Evolutionary conservation across 2,888 invertebrate genomes (phyloP), one percentile per base, ranked within the genome.

Genomic region (Anthophora plumipes): DNA sequence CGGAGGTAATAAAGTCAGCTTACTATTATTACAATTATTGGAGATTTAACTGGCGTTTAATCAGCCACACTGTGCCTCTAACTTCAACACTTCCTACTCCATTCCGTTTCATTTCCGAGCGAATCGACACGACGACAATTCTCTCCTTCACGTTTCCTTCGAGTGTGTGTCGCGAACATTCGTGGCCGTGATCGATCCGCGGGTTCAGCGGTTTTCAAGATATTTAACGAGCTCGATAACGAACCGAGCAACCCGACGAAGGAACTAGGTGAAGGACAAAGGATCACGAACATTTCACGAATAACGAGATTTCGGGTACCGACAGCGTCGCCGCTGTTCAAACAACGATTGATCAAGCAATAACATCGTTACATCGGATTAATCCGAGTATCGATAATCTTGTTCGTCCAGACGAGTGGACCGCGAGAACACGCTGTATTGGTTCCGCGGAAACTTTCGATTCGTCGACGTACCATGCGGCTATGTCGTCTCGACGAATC

Each of bases 331-430:
- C 50, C 64, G 76, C 46, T 77, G 77, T 74, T 69, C 80, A 60
- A 81, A 81, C 78, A 86, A 77, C 66, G 83, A 77, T 77, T 61
- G 83, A 80, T 80, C 85, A 85, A 85, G 90, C 88, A 89, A 89
- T 89, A 90, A 89, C 88, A 83, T 85, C 83, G 77, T 84, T 77
- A 84, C 84, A 79, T 83, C 78, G 75, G 63, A 25, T 64, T 80
- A 89, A 88, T 84, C 85, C 79, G 86, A 77, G 80, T 85, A 86
- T 83, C 84, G 83, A 77, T 85, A 89, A 88, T 85, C 83, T 79
- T 70, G 66, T 80, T 77, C 74, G 79, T 75, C 46, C 80, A 76
- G 70, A 52, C 59, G 76, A 84, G 77, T 77, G 72, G 73, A 50
- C 85, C 83, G 78, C 75, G 81, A 80, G 72, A 84, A 77, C 75